These are phyloP conservation scores for Hyposoter dolosus DNA, from an alignment of 2,888 invertebrate species.

Conservation along the genomic window DNA sequence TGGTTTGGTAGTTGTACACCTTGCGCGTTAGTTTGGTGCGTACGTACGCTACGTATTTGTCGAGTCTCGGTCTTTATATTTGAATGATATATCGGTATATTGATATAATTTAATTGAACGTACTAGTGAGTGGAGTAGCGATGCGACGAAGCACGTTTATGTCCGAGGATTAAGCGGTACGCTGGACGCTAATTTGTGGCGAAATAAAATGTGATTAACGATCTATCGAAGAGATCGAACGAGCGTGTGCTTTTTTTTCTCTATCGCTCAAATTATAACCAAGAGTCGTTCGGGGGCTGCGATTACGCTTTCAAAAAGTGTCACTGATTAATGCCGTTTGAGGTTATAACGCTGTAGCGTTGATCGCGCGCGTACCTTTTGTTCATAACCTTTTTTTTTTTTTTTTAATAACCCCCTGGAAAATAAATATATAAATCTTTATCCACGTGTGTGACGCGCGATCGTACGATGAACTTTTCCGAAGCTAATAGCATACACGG, in stretches of 20 bases:
- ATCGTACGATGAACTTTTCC: slow-evolving; percentile 79
- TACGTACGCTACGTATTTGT: slow-evolving; percentile 36
- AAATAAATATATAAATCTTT: neutral
- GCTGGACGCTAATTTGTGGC: neutral
- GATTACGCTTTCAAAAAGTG: slow-evolving; percentile 6
- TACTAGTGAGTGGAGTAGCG: neutral
- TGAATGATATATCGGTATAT: neutral
- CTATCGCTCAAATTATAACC: neutral
- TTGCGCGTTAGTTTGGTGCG: slow-evolving; percentile 22
- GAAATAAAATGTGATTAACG: slow-evolving; percentile 46
- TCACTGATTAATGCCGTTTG: slow-evolving; percentile 33
- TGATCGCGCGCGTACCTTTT: neutral
- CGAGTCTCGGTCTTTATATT: slow-evolving; percentile 17
- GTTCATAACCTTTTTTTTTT: too few species aligned
- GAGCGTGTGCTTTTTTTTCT: slow-evolving; percentile 8
- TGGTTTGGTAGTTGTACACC: slow-evolving; percentile 46
- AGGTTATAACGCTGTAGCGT: slow-evolving; percentile 34
- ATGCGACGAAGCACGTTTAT: slow-evolving; percentile 42
- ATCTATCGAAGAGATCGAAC: slow-evolving; percentile 8
- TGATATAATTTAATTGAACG: slow-evolving; percentile 32
- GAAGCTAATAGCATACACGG: slow-evolving; percentile 77
- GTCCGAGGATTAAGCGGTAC: slow-evolving; percentile 20
- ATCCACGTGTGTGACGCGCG: slow-evolving; percentile 10
- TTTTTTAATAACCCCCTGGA: neutral
- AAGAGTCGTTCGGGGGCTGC: slow-evolving; percentile 12